Percentiles rank a stretch among this genome's conserved stretches.
phyloP scores from a whole-genome alignment of 1,140 invertebrate species.

The Philotrypesis tridentata region DNA sequence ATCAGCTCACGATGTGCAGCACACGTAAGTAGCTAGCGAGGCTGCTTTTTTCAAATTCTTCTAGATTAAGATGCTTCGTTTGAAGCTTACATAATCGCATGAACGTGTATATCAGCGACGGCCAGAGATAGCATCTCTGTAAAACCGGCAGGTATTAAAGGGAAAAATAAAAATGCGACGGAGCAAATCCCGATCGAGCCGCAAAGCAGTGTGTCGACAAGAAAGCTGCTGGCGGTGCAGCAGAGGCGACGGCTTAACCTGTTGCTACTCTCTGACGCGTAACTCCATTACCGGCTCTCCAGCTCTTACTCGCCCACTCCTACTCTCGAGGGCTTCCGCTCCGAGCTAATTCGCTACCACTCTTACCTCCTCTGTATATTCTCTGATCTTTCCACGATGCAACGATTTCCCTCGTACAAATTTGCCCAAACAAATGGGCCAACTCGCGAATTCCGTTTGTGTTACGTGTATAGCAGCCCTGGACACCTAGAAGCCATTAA shows the following conservation, averaged over 20 bases:
- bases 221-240: neutral
- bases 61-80: neutral
- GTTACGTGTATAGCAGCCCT: too few species aligned
- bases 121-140: too few species aligned
- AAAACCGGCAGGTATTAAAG: neutral
- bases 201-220: neutral
- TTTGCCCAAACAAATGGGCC: neutral
- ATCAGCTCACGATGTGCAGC: neutral
- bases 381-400: neutral
- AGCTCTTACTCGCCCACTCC: neutral
- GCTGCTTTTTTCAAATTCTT: neutral
- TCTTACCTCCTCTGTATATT: neutral
- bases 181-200: neutral
- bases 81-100: neutral
- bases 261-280: neutral
- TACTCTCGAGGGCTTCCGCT: neutral
- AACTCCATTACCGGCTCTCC: neutral
- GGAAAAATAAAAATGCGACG: neutral
- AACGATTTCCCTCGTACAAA: neutral
- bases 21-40: too few species aligned
- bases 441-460: too few species aligned
- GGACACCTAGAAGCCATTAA: too few species aligned
- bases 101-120: neutral
- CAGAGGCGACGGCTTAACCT: neutral
- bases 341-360: neutral